Evolutionary conservation across 2,888 invertebrate genomes (phyloP).

Genomic region (Sphaeridia pumilis): DNA sequence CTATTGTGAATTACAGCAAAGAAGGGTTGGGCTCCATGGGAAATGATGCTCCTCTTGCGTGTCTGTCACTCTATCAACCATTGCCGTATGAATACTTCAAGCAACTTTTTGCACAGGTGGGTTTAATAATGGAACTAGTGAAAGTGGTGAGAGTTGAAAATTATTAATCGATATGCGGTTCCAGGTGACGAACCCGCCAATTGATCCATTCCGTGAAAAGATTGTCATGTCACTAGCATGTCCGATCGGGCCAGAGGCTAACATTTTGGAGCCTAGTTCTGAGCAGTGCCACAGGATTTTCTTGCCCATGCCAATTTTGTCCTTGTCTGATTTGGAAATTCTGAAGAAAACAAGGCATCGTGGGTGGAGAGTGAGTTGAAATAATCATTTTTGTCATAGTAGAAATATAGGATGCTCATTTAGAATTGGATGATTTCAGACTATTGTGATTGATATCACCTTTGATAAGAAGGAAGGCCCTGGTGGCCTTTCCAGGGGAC

Average conservation of each 20-base stretch:
- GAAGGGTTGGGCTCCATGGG: conserved; percentile 99
- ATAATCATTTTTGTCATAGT: too few relatives aligned
- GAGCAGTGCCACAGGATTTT: background rate
- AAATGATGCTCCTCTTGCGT: conserved; percentile 95
- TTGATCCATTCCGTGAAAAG: background rate
- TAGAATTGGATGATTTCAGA: background rate
- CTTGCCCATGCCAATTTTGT: background rate
- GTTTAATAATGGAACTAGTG: background rate
- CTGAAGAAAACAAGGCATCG: background rate
- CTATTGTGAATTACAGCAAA: conserved; percentile 52
- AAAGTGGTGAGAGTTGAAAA: background rate
- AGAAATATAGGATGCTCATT: too few relatives aligned
- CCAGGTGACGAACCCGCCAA: background rate
- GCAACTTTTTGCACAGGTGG: background rate
- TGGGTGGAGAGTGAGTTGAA: background rate
- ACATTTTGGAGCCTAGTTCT: background rate
- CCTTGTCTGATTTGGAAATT: background rate
- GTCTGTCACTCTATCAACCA: conserved; percentile 42
- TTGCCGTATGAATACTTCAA: background rate
- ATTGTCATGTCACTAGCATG: background rate
- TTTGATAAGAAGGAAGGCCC: background rate
- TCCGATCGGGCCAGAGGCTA: background rate
- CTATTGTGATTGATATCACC: background rate
- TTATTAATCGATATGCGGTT: conserved; percentile 7
- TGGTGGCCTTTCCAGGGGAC: background rate